Conservation (phyloP, 2,888 invertebrate species). For the Tipula vernalis region DNA sequence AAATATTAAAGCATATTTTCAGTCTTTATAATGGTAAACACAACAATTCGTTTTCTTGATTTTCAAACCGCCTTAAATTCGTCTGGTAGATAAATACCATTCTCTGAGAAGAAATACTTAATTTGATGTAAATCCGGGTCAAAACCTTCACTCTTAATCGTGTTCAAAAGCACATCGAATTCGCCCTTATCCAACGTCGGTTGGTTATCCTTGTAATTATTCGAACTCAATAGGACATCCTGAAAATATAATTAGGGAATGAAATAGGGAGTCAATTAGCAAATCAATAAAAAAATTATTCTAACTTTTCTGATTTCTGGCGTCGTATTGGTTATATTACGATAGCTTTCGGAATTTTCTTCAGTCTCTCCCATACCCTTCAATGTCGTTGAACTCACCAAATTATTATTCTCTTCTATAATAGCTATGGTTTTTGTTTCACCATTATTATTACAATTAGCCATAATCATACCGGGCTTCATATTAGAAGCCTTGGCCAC, state of each 20-base stretch:
- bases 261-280: background rate
- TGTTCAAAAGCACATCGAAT: background rate
- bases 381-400: background rate
- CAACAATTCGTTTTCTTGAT: background rate
- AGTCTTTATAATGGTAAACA: background rate
- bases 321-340: background rate
- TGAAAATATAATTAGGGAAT: background rate
- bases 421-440: background rate
- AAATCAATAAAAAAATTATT: background rate
- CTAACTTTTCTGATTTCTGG: background rate
- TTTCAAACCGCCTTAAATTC: background rate
- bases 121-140: slow-evolving; percentile 4
- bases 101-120: slow-evolving; percentile 5
- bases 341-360: background rate
- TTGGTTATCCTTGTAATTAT: background rate
- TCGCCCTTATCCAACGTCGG: background rate
- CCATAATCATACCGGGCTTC: background rate
- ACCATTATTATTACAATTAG: background rate
- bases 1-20: background rate
- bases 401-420: background rate
- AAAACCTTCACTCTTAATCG: slow-evolving; percentile 5
- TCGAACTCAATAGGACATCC: background rate
- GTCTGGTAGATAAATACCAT: slow-evolving; percentile 8
- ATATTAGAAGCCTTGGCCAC: background rate
- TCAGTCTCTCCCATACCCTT: slow-evolving; percentile 13